A percentile compares a stretch with the other conserved stretches of the same genome.
Conservation (phyloP, 53 echinoderm and acorn worm genomes). For the Pentamera pediparva region DNA sequence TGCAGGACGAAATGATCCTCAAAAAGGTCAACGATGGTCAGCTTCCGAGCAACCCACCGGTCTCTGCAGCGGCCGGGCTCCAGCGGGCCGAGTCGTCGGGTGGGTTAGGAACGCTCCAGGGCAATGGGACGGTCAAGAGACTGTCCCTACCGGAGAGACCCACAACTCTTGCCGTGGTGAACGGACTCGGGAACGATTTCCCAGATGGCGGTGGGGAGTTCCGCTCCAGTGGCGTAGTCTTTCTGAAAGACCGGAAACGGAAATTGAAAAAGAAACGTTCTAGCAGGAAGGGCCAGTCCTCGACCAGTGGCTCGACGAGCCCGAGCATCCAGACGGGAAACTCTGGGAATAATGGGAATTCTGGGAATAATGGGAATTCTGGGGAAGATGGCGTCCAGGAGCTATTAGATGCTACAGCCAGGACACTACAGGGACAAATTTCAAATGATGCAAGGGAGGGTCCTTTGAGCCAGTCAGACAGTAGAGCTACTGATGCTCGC, state of each 20-base stretch:
- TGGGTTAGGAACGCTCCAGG: too few relatives aligned
- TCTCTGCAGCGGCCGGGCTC: too few relatives aligned
- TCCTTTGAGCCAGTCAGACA: too few relatives aligned
- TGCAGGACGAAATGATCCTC: conserved; percentile 24
- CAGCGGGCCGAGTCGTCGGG: too few relatives aligned
- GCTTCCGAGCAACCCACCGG: too few relatives aligned
- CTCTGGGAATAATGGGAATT: neutral
- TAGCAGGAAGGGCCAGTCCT: neutral
- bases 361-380: too few relatives aligned
- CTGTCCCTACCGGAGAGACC: conserved; percentile 31
- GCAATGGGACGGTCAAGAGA: too few relatives aligned
- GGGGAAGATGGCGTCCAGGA: neutral
- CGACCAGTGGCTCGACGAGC: neutral
- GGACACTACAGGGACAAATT: neutral
- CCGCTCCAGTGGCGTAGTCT: conserved; percentile 55
- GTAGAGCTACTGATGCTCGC: too few relatives aligned
- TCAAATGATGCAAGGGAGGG: neutral
- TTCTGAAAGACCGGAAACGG: conserved; percentile 53
- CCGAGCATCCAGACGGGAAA: neutral
- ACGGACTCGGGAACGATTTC: too few relatives aligned
- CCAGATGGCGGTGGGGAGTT: too few relatives aligned
- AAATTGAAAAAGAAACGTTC: conserved; percentile 46
- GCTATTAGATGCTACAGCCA: neutral
- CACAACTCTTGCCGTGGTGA: too few relatives aligned
- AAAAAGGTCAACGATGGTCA: neutral